phyloP scores from a whole-genome alignment of 2,888 invertebrate genomes.

The Maniola hyperantus region DNA sequence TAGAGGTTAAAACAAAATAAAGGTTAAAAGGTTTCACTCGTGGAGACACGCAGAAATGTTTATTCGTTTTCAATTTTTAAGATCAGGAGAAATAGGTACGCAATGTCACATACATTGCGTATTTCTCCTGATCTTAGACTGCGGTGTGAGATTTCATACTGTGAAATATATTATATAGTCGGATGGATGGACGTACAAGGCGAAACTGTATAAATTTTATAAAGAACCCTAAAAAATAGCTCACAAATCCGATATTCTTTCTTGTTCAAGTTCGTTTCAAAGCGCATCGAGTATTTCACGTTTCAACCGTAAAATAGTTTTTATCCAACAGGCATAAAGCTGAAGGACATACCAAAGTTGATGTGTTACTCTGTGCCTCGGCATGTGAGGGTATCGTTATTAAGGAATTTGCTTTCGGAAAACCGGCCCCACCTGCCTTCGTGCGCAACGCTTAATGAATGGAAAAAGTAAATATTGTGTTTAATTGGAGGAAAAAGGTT shows the following conservation, averaged over 20 bases:
- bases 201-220: not conserved
- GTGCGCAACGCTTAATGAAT: conserved; percentile 58
- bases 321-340: conserved; percentile 41
- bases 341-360: conserved; percentile 39
- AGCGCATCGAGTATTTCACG: conserved; percentile 21
- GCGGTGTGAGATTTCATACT: too few species aligned
- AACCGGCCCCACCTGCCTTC: conserved; percentile 57
- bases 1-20: too few species aligned
- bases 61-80: too few species aligned
- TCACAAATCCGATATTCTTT: conserved; percentile 4
- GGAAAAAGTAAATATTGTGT: conserved; percentile 11
- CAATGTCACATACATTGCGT: too few species aligned
- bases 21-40: too few species aligned
- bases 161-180: too few species aligned
- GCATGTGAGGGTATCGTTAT: conserved; percentile 58
- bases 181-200: too few species aligned
- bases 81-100: too few species aligned
- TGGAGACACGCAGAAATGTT: too few species aligned
- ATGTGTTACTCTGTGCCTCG: conserved; percentile 41
- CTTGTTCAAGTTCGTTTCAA: conserved; percentile 9
- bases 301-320: conserved; percentile 44
- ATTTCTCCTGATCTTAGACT: too few species aligned
- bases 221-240: not conserved
- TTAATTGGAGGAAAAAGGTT: conserved; percentile 73
- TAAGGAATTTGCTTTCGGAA: conserved; percentile 59